Base-by-base conservation (phyloP, 2,797 vertebrate genomes). In the Centropyge bicolor region DNA sequence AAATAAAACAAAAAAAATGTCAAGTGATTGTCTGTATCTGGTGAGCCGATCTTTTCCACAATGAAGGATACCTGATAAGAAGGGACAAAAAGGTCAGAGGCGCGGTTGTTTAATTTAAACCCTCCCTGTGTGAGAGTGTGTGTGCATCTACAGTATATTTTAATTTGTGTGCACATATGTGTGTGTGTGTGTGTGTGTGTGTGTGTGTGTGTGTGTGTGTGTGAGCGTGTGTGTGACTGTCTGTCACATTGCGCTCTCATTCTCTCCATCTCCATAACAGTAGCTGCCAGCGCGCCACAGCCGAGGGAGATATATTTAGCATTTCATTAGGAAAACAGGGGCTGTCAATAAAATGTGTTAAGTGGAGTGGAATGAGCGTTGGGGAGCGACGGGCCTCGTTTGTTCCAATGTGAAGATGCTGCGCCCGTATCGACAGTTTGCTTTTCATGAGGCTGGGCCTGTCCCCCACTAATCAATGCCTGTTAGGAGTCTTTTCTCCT, bases 281-380 rank as follows among this genome's bases (percentile, higher is more conserved):
- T 89, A 83, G 91, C 92, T 93, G 90, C 91, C 92, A 92, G 87
- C 64, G 38, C 78, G 24, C 84, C 87, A 51, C 87, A 86, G 93
- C 90, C 86, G 46, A 88, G 91, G 91, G 90, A 92, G 93, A 95
- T 95, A 93, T 94, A 94, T 95, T 94, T 95, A 94, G 93, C 93
- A 92, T 95, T 95, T 95, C 93, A 95, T 94, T 94, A 94, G 93
- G 90, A 94, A 94, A 93, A 93, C 94, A 92, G 92, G 91, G 90
- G 88, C 93, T 94, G 93, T 94, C 93, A 94, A 95, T 95, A 94
- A 94, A 94, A 94, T 93, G 92, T 92, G 94, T 94, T 94, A 95
- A 94, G 93, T 94, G 91, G 91, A 93, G 93, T 93, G 92, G 90
- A 93, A 94, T 93, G 93, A 94, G 93, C 90, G 83, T 89, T n/a